phyloP scores from a whole-genome alignment of 2,113 vertebrate species.

The Amazona vittata region DNA sequence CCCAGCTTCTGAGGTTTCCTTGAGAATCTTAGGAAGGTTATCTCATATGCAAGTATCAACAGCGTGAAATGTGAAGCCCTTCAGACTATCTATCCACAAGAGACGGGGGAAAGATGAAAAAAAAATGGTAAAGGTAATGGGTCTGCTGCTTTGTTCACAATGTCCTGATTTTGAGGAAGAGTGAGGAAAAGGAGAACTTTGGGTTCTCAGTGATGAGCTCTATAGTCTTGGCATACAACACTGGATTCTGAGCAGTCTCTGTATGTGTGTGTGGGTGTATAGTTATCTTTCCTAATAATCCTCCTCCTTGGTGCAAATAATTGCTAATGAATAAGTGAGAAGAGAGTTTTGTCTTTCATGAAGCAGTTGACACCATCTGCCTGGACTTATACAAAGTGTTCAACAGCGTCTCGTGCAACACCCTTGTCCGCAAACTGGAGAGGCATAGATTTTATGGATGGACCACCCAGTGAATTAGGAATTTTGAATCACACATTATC shows the following conservation, averaged over 20 bases:
- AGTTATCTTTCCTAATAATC: neutral
- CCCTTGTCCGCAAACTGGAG: neutral
- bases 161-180: neutral
- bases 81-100: neutral
- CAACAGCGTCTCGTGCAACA: neutral
- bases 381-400: neutral
- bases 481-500: neutral
- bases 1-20: neutral
- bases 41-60: neutral
- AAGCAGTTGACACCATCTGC: neutral
- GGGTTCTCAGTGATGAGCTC: neutral
- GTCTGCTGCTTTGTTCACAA: neutral
- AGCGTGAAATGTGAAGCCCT: neutral
- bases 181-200: fast-evolving
- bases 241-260: neutral
- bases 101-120: neutral
- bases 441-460: neutral
- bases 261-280: neutral
- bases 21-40: neutral
- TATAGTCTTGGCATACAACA: neutral
- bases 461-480: neutral
- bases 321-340: neutral
- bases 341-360: neutral
- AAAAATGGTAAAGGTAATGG: neutral
- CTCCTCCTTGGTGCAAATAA: neutral